Evolutionary conservation across 2,113 vertebrate species (phyloP), one percentile per base, ranked within the genome.

Genomic region (Centropus unirufus): DNA sequence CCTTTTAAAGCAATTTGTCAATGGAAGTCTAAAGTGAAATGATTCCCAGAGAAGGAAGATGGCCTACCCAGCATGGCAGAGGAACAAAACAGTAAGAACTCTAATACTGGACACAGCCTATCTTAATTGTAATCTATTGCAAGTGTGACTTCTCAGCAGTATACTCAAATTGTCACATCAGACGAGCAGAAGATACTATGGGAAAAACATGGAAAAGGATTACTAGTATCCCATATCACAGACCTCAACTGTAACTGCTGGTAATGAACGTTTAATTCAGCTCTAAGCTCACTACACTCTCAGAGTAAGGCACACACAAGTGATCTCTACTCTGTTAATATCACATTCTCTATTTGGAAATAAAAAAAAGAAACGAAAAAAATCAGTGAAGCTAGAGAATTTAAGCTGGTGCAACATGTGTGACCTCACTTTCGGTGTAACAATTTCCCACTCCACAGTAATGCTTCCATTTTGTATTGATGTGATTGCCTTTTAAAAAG

Each of bases 401-500:
- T 89, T 61, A 82, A 83, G 91, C 47, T 82, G 66, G 94, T 89
- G 79, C 51, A 94, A 93, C 63, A 82, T 55, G 70, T 67, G 73
- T 70, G 57, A 86, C n/a, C 27, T 83, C 26, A 16, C 42, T 93
- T 92, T 83, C 74, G 84, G 36, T 93, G 26, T 81, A 81, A 94
- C 83, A 95, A 55, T 83, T 92, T 90, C 83, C 52, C 64, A 90
- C 83, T 90, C 24, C 69, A 84, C 55, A 92, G 40, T 26, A 90
- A 82, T 68, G 49, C 49, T 90, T 94, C n/a, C 49, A 76, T 79
- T 82, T 92, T 62, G 40, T 61, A 29, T 21, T 87, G 74, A 75
- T 0, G 4, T 84, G 68, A 64, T 18, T 63, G 64, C 20, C 42
- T 75, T 87, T 84, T 70, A 21, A 84, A 84, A 93, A 84, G 59